phyloP scores from a whole-genome alignment of 2,888 invertebrate genomes.

The Argyresthia goedartella region DNA sequence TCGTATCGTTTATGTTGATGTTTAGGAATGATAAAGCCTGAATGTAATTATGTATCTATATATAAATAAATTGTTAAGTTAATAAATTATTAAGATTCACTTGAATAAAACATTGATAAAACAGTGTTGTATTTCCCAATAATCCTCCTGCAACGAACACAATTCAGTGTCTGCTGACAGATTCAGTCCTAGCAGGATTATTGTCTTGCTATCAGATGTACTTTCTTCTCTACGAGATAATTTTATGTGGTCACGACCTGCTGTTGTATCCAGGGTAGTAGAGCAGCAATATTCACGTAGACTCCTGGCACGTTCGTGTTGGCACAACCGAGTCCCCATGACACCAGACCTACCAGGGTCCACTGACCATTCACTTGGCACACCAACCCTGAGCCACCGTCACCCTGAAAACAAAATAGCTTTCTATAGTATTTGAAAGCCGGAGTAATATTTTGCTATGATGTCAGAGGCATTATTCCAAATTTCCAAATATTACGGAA shows the following conservation, averaged over 20 bases:
- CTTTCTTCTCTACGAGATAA: too few species aligned
- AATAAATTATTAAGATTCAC: constrained; percentile 61
- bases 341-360: constrained; percentile 76
- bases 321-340: constrained; percentile 84
- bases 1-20: constrained; percentile 44
- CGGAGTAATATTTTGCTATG: too few species aligned
- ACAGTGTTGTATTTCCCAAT: too few species aligned
- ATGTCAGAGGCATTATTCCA: too few species aligned
- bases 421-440: too few species aligned
- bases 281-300: constrained; percentile 80
- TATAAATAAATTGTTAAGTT: constrained; percentile 60
- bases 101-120: too few species aligned
- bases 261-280: constrained; percentile 76
- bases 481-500: too few species aligned
- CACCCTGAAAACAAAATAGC: constrained; percentile 68
- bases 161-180: too few species aligned
- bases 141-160: not conserved
- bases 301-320: constrained; percentile 79
- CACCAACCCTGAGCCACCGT: constrained; percentile 80
- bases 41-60: constrained; percentile 45
- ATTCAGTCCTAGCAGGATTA: too few species aligned
- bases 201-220: not conserved
- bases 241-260: constrained; percentile 41
- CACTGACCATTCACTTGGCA: constrained; percentile 71
- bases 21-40: constrained; percentile 52